These are phyloP conservation scores for Mesocricetus auratus DNA, from an alignment of 2,113 vertebrate species.

Conservation along the genomic window DNA sequence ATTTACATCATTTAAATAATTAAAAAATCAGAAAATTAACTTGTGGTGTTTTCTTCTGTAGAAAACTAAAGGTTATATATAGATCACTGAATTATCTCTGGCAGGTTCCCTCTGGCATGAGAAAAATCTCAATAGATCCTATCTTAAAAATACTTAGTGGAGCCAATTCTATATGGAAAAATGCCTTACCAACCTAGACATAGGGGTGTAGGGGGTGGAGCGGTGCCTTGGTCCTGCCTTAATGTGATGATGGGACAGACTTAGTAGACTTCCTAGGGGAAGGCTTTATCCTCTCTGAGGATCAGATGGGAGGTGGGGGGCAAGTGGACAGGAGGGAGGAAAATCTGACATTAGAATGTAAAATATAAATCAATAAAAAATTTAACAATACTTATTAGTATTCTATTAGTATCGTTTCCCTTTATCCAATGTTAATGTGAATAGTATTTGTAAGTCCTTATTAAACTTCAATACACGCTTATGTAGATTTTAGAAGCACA, in stretches of 20 bases:
- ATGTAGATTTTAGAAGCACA: conserved; percentile 23
- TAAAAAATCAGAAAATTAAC: background rate
- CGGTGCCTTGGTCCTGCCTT: too few relatives aligned
- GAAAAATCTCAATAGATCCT: background rate
- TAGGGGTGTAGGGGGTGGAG: too few relatives aligned
- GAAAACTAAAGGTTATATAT: background rate
- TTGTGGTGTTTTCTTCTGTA: background rate
- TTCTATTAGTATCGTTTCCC: background rate
- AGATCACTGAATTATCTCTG: background rate
- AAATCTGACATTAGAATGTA: too few relatives aligned
- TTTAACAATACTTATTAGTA: background rate
- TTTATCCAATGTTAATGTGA: background rate
- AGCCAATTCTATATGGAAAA: too few relatives aligned
- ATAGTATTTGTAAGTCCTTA: background rate
- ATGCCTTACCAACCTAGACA: too few relatives aligned
- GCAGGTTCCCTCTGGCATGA: background rate
- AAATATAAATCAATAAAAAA: too few relatives aligned
- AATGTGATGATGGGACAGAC: too few relatives aligned
- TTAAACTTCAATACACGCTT: conserved; percentile 30
- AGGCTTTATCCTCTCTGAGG: too few relatives aligned
- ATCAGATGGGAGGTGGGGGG: too few relatives aligned
- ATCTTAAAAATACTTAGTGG: background rate
- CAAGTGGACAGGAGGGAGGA: too few relatives aligned
- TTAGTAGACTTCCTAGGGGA: too few relatives aligned
- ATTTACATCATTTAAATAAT: conserved; percentile 10